Evolutionary conservation across 2,797 vertebrate species (phyloP), one percentile per base, ranked within the genome.

Genomic region (Enteromius paludinosus): DNA sequence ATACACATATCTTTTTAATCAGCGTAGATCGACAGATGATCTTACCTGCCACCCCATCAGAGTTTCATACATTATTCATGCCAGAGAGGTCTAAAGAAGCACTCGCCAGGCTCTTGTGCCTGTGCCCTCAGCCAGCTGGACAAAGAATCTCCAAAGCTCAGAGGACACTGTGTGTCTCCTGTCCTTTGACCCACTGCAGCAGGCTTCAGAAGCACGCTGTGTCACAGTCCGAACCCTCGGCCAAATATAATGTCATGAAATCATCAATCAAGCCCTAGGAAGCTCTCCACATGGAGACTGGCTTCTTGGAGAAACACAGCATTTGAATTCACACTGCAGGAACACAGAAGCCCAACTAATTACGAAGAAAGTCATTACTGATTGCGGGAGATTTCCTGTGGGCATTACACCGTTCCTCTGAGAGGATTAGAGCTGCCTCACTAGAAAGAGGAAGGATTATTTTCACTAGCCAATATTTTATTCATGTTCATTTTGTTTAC

Each of bases 371-470:
- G 81, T 73, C 83, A 87, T 87, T 77, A 86, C 81, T 75, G 79
- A 87, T 86, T 61, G 79, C 18, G 20, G 70, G 47, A 79, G 86
- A 66, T 49, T 81, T 78, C 82, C 83, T 81, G 69, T 64, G 79
- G 79, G 85, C 75, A 73, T 79, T 69, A 83, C 70, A 73, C 82
- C 62, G 74, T 77, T 84, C 84, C 87, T 87, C 78, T 28, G 81
- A 85, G 72, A 78, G 59, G 83, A 84, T 86, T 78, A 80, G 72
- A 80, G 71, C 70, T 54, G 78, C 80, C 76, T 61, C 15, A 47
- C 52, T 76, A 86, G 78, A 81, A 86, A 79, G 81, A 84, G 83
- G 73, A 86, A 80, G 61, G 79, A 85, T 85, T 86, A 77, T 76
- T 78, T 80, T 84, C 66, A n/a, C 65, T 65, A 61, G 47, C 71